Base-by-base conservation (phyloP, 2,888 invertebrate species). In the Drosophila subquinaria region DNA sequence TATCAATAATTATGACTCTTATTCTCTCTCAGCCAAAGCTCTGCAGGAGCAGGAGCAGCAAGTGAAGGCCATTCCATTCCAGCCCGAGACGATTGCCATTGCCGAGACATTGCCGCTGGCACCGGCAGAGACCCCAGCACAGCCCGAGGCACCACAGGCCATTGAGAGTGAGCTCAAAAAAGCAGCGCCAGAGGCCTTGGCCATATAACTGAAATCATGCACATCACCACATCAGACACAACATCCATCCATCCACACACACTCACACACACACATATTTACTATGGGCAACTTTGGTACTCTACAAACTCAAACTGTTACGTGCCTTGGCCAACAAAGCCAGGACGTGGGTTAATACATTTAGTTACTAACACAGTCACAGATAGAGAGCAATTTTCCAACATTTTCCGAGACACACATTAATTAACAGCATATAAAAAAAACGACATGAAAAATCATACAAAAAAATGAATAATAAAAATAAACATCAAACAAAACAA, bases 271-370 rank as follows among this genome's bases (percentile, higher is more conserved):
- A 74, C 62, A 62, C 23, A 57, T 15, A 59, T 65, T 64, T 53
- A 60, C 78, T 76, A 80, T 82, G 81, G 85, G 82, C 74, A 76
- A 73, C 84, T 90, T 90, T 89, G 90, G 89, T 90, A 74, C 70
- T 85, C 73, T 83, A 69, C 64, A 79, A 40, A 84, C 81, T 81
- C 56, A 61, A 73, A 76, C 72, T 77, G 69, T 78, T 65, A 63
- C 83, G 81, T 73, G 86, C 79, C 65, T 66, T 51, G 79, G 72
- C 56, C 51, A 27, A 27, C 23, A 45, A 23, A 50, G 63, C 71
- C 75, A 50, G 55, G 68, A 80, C 82, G 69, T 69, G 81, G 81
- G 79, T 81, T 69, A 76, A 79, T 79, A 75, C 73, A 75, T 69
- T 78, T 71, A 79, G 69, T 65, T 78, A 85, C 76, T 83, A 88